A percentile compares a stretch with the other conserved stretches of the same genome.
Conservation (phyloP, 2,888 invertebrate species). For the Brachyptera putata region DNA sequence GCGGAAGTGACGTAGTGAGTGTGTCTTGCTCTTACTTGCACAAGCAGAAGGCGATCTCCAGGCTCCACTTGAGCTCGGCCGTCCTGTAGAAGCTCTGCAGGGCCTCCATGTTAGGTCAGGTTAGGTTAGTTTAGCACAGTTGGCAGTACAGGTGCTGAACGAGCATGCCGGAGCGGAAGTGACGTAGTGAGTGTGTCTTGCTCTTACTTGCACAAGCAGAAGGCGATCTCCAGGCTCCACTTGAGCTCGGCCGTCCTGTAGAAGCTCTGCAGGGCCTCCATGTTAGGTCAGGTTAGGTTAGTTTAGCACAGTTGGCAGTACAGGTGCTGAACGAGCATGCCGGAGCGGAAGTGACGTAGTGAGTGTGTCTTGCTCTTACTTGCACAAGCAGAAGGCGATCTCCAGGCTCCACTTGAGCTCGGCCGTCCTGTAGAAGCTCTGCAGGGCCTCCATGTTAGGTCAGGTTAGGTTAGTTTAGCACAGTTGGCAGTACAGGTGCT, state of each 20-base stretch:
- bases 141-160: too few species aligned
- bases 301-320: too few species aligned
- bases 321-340: too few species aligned
- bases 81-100: slow-evolving; percentile 81
- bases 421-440: slow-evolving; percentile 78
- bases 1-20: too few species aligned
- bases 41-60: slow-evolving; percentile 87
- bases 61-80: slow-evolving; percentile 73
- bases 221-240: slow-evolving; percentile 85
- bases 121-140: too few species aligned
- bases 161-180: too few species aligned
- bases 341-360: too few species aligned
- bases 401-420: slow-evolving; percentile 80
- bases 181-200: too few species aligned
- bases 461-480: too few species aligned
- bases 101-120: slow-evolving; percentile 82
- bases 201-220: slow-evolving; percentile 92
- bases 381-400: slow-evolving; percentile 90
- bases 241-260: slow-evolving; percentile 75
- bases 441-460: slow-evolving; percentile 80
- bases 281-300: too few species aligned
- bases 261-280: slow-evolving; percentile 80
- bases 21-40: slow-evolving; percentile 96
- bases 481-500: too few species aligned
- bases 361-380: too few species aligned